Evolutionary conservation across 1,140 invertebrate genomes (phyloP), one percentile per base, ranked within the genome.

Genomic region (Euura saliciscinereae): DNA sequence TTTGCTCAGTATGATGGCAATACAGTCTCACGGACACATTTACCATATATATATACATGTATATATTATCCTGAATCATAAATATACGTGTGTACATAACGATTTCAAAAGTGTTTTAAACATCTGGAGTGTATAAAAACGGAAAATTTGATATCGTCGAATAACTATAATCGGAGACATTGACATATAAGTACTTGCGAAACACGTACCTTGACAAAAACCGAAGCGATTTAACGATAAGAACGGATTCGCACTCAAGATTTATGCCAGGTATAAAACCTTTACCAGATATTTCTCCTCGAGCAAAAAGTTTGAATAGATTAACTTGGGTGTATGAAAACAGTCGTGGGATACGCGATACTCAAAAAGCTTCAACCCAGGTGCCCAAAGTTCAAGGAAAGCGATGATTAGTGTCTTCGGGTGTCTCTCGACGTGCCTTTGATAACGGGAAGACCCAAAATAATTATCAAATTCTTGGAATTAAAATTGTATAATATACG

Each of bases 271-370:
- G 51, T 59, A 28, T 28, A 8, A 59, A 8, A 59, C 51, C 8
- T 59, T 59, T 59, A n/a, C 51, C 8, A n/a, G 8, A n/a, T n/a
- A 6, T 11, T 8, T 3, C 51, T 3, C 10, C 10, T n/a, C 8
- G 51, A 59, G 51, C 51, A 59, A 59, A 59, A 59, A 59, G 51
- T n/a, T 59, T 59, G 51, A 59, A 59, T 59, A 59, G 8, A n/a
- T 59, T 59, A 59, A 59, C 51, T n/a, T 28, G 6, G 8, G 51
- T 59, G 66, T 28, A 44, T 11, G 66, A 28, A 42, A 7, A n/a
- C 43, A 42, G 43, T 11, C 59, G 46, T 42, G 6, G 43, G 45
- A 69, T 5, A 44, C 42, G 10, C 66, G 66, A 67, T 28, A 8
- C 42, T 3, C 66, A 44, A 42, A 44, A 44, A 28, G 28, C 28